Evolutionary conservation across 64 coral and sea anemone species (phyloP).

Genomic region (Dendrophyllia cribrosa): DNA sequence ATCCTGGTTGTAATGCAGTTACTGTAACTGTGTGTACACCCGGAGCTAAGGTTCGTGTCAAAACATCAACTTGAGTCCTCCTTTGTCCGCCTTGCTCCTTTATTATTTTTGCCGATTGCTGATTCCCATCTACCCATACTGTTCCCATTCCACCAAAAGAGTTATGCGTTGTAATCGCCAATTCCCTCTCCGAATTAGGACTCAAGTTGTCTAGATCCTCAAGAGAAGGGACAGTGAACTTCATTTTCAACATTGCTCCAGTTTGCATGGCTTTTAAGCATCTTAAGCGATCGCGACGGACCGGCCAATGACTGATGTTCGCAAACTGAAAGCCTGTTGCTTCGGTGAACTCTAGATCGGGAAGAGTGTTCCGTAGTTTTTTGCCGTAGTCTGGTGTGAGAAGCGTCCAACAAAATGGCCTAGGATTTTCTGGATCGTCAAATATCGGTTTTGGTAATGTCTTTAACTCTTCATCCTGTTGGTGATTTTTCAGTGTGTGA

Average conservation of each 20-base stretch:
- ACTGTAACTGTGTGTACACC: conserved; percentile 85
- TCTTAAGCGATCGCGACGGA: conserved; percentile 84
- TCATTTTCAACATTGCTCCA: conserved; percentile 76
- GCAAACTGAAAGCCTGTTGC: conserved; percentile 77
- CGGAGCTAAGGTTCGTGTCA: conserved; percentile 11
- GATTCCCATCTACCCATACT: conserved; percentile 77
- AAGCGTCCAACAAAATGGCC: conserved; percentile 93
- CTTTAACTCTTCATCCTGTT: neutral
- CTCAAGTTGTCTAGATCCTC: neutral
- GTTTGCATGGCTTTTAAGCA: conserved; percentile 86
- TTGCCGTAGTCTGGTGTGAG: conserved; percentile 83
- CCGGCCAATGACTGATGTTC: conserved; percentile 87
- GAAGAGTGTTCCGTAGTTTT: conserved; percentile 70
- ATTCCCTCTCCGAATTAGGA: neutral
- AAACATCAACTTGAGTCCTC: conserved; percentile 55
- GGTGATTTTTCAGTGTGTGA: neutral
- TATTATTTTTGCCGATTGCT: neutral
- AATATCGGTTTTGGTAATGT: conserved; percentile 68
- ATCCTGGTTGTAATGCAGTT: conserved; percentile 65
- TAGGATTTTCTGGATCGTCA: conserved; percentile 61
- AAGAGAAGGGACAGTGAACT: conserved; percentile 51
- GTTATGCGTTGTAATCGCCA: conserved; percentile 92
- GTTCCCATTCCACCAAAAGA: conserved; percentile 82
- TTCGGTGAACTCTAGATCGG: conserved; percentile 68
- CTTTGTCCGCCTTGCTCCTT: conserved; percentile 46